Evolutionary conservation across 2,888 invertebrate genomes (phyloP).

Genomic region (Creontiades dilutus): DNA sequence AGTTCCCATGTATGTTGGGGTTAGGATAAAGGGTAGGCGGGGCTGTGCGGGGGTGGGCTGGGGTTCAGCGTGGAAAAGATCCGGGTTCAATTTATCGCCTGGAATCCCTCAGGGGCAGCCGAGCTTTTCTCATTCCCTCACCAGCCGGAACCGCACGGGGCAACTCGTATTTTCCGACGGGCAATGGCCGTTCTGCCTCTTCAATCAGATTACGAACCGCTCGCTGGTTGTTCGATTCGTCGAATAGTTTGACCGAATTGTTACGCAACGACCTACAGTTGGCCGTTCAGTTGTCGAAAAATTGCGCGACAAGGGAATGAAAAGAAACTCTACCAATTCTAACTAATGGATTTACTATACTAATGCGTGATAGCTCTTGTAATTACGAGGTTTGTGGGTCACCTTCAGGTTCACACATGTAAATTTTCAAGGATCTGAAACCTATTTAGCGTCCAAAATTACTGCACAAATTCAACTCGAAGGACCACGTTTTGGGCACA

Average conservation of each 20-base stretch:
- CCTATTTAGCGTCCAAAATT: too few species aligned
- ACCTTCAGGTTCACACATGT: too few species aligned
- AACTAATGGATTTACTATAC: too few species aligned
- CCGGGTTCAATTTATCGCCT: constrained; percentile 54
- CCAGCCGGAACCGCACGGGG: constrained; percentile 10
- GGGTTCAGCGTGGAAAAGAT: neutral
- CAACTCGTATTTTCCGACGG: neutral
- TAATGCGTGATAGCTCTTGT: too few species aligned
- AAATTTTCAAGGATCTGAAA: too few species aligned
- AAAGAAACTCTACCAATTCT: too few species aligned
- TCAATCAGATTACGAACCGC: constrained; percentile 27
- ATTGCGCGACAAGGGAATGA: too few species aligned
- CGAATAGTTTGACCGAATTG: neutral
- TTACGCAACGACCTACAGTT: neutral
- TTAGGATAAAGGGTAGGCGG: neutral
- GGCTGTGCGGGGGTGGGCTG: too few species aligned
- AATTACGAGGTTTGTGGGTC: too few species aligned
- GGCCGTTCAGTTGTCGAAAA: too few species aligned
- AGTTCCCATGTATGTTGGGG: constrained; percentile 11
- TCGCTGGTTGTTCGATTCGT: neutral
- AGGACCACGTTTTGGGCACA: too few species aligned
- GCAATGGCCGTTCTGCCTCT: constrained; percentile 10
- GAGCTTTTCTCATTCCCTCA: constrained; percentile 50
- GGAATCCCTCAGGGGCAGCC: constrained; percentile 36
- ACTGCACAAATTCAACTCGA: too few species aligned